Conservation (phyloP, 2,888 invertebrate species). For the Cephus rjabovi region DNA sequence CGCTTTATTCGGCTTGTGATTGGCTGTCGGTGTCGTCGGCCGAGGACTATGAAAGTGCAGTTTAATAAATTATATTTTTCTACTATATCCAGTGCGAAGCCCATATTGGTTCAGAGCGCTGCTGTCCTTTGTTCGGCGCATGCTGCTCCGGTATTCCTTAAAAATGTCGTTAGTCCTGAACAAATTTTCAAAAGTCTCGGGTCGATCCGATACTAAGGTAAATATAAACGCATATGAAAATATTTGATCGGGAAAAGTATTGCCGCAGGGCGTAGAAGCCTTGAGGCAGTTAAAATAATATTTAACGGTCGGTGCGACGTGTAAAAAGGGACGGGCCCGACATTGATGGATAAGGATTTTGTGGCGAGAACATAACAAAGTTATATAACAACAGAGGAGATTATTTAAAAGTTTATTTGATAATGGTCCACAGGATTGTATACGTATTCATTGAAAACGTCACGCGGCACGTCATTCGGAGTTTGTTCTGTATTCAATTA, state of each 20-base stretch:
- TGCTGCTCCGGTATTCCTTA: too few relatives aligned
- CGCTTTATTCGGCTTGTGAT: too few relatives aligned
- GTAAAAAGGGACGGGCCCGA: slow-evolving; percentile 4
- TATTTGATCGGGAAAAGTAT: neutral
- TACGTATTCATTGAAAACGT: neutral
- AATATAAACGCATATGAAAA: neutral
- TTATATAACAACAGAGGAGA: neutral
- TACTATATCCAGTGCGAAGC: too few relatives aligned
- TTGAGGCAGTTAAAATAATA: neutral
- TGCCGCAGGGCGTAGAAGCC: neutral
- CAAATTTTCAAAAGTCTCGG: neutral
- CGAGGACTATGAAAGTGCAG: too few relatives aligned
- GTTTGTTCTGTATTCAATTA: neutral
- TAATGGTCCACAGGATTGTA: neutral
- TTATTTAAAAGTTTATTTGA: neutral
- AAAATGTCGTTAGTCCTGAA: neutral
- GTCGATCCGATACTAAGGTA: neutral
- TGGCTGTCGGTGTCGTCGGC: too few relatives aligned
- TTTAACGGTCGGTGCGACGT: neutral
- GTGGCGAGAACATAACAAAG: neutral
- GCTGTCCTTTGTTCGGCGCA: too few relatives aligned
- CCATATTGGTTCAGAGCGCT: too few relatives aligned
- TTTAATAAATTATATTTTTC: too few relatives aligned
- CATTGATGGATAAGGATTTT: slow-evolving; percentile 1
- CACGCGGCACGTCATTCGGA: neutral